Conservation (phyloP, 1,140 invertebrate species). For the Bombus waltoni region DNA sequence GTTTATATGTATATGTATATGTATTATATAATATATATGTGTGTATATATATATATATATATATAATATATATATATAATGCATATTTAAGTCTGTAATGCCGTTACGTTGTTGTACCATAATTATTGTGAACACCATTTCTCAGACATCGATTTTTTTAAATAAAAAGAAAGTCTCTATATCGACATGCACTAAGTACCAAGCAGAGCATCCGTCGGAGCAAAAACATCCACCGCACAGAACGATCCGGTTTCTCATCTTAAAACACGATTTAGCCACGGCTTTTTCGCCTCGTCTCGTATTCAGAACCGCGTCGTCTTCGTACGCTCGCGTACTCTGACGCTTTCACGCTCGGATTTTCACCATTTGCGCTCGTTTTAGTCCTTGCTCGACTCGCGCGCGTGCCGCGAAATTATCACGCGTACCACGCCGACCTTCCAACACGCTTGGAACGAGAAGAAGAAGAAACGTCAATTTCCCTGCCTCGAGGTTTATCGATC, state of each 20-base stretch:
- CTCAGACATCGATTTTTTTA: slow-evolving; percentile 82
- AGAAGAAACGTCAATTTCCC: background rate
- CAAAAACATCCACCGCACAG: slow-evolving; percentile 13
- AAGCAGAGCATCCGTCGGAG: slow-evolving; percentile 59
- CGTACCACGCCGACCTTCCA: background rate
- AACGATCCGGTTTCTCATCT: slow-evolving; percentile 19
- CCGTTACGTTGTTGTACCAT: slow-evolving; percentile 80
- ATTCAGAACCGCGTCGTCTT: background rate
- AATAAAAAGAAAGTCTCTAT: slow-evolving; percentile 79
- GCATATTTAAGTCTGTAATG: slow-evolving; percentile 63
- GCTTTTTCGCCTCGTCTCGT: slow-evolving; percentile 17
- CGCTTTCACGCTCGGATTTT: background rate
- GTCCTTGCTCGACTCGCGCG: background rate
- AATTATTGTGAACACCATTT: slow-evolving; percentile 82
- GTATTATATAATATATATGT: slow-evolving; percentile 29
- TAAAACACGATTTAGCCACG: background rate
- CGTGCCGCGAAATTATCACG: background rate
- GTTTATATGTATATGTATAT: slow-evolving; percentile 7
- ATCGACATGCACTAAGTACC: slow-evolving; percentile 62
- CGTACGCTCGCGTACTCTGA: background rate
- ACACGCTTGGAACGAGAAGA: too few species aligned
- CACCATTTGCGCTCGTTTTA: background rate
- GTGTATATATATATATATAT: slow-evolving; percentile 30
- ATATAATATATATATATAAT: slow-evolving; percentile 47
- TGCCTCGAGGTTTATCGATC: background rate